Conservation (phyloP, 2,113 vertebrate species). For the Sylvietta virens region DNA sequence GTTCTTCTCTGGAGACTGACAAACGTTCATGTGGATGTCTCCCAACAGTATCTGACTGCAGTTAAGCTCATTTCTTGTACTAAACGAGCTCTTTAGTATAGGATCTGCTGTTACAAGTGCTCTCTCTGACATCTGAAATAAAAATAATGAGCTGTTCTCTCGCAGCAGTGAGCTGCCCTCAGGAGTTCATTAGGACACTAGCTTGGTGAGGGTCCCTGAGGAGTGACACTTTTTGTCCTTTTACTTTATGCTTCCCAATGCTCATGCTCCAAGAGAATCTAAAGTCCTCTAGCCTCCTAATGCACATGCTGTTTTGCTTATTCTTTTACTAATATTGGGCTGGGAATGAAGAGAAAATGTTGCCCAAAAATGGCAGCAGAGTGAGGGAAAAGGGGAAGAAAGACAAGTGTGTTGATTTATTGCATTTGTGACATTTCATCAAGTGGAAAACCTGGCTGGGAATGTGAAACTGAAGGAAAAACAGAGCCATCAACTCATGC, state of each 20-base stretch:
- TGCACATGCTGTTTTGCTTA: conserved; percentile 15
- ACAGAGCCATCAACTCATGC: background rate
- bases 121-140: background rate
- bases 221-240: background rate
- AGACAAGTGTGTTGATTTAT: background rate
- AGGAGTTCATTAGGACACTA: conserved; percentile 1
- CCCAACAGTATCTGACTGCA: background rate
- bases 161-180: background rate
- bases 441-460: background rate
- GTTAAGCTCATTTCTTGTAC: background rate
- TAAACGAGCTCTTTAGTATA: background rate
- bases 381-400: background rate
- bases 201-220: background rate
- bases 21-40: background rate
- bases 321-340: conserved; percentile 9
- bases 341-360: background rate
- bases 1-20: background rate
- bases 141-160: conserved; percentile 25
- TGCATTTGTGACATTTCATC: background rate
- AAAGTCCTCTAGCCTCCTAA: conserved; percentile 2
- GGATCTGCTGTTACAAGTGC: background rate
- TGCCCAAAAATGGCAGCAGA: conserved; percentile 22
- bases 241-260: background rate
- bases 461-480: background rate
- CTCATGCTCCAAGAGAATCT: background rate